phyloP scores from a whole-genome alignment of 2,797 vertebrate genomes.

The Mionectes olivaceus region DNA sequence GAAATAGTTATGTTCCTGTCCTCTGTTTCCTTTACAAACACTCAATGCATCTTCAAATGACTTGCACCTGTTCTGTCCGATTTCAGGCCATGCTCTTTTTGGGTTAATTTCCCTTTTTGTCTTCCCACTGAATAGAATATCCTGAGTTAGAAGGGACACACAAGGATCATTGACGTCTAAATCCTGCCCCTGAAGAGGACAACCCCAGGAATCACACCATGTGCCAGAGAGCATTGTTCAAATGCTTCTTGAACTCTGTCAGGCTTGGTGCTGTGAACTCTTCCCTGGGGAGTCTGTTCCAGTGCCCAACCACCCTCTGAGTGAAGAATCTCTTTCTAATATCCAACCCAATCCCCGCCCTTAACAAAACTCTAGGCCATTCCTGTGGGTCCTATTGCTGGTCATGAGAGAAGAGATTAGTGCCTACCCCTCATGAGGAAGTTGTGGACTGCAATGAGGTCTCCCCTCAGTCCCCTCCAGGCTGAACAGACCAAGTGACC shows the following conservation, averaged over 20 bases:
- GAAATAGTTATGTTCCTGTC: fast-evolving
- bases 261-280: not conserved
- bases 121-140: not conserved
- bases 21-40: not conserved
- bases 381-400: too few species aligned
- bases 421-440: fast-evolving
- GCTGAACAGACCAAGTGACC: not conserved
- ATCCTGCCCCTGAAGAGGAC: not conserved
- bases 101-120: not conserved
- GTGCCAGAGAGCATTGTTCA: not conserved
- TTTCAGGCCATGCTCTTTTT: not conserved
- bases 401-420: too few species aligned
- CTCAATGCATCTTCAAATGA: fast-evolving
- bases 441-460: not conserved
- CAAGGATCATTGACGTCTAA: fast-evolving
- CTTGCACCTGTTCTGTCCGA: not conserved
- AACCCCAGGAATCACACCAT: not conserved
- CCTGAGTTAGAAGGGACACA: not conserved
- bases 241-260: fast-evolving
- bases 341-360: not conserved
- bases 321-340: not conserved
- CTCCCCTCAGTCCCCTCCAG: not conserved
- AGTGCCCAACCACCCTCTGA: not conserved
- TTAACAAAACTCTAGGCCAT: not conserved
- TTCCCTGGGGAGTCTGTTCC: not conserved